A percentile compares a stretch with the other conserved stretches of the same genome.
Evolutionary conservation across 64 coral and sea anemone species (phyloP).

Genomic region (Astreopora myriophthalma): DNA sequence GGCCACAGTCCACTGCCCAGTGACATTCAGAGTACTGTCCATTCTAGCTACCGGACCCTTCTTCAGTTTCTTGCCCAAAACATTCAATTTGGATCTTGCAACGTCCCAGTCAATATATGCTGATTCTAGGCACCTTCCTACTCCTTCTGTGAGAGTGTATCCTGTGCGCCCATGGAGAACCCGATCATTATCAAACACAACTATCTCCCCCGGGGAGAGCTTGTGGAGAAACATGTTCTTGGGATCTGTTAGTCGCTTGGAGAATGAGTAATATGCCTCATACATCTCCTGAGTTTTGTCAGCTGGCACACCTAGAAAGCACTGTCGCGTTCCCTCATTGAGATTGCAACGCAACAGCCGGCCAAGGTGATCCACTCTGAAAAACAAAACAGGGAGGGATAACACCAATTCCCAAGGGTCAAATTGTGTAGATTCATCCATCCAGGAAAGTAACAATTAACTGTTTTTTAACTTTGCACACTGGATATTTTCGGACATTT

Average conservation of each 20-base stretch:
- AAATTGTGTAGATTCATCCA: no score
- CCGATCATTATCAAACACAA: conserved; percentile 82
- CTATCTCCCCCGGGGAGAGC: conserved; percentile 75
- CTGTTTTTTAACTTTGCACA: no score
- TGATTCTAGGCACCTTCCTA: conserved; percentile 58
- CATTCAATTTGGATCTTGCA: conserved; percentile 68
- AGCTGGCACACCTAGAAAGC: conserved; percentile 70
- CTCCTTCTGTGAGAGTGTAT: conserved; percentile 39
- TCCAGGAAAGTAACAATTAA: no score
- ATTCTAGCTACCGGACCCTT: conserved; percentile 37
- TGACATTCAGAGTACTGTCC: not conserved
- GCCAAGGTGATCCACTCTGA: conserved; percentile 53
- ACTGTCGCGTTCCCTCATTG: conserved; percentile 73
- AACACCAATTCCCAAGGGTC: no score
- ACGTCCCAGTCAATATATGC: conserved; percentile 93
- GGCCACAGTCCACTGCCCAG: not conserved
- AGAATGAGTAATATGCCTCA: conserved; percentile 70
- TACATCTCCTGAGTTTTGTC: conserved; percentile 64
- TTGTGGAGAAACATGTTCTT: conserved; percentile 75
- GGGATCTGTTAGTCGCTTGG: conserved; percentile 66
- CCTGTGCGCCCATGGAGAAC: conserved; percentile 76
- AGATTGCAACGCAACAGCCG: conserved; percentile 66
- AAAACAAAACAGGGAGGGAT: not conserved
- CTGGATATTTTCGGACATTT: no score
- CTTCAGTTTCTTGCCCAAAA: conserved; percentile 55